A percentile compares a stretch with the other conserved stretches of the same genome.
Evolutionary conservation across 1,140 invertebrate species (phyloP).

Genomic region (Olivierus martensii): DNA sequence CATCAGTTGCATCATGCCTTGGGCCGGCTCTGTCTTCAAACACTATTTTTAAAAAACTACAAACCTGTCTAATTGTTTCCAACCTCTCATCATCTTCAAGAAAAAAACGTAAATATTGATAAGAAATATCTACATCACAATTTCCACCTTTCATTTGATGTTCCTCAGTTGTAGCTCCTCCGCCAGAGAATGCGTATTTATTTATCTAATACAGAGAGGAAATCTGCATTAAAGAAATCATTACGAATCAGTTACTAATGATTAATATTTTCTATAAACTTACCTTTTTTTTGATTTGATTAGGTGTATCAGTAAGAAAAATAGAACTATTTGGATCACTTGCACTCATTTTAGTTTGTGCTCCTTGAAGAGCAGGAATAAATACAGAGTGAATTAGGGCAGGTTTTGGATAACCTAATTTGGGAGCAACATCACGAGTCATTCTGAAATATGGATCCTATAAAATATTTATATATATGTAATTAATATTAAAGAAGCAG

Average conservation of each 20-base stretch:
- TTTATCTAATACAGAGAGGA: constrained; percentile 51
- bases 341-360: constrained; percentile 96
- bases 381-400: constrained; percentile 86
- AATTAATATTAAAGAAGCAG: no score
- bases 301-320: constrained; percentile 85
- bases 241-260: no score
- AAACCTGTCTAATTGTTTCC: constrained; percentile 57
- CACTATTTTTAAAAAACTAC: no score
- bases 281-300: constrained; percentile 93
- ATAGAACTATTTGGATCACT: constrained; percentile 89
- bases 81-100: constrained; percentile 84
- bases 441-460: constrained; percentile 97
- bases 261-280: constrained; percentile 1
- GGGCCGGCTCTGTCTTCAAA: no score
- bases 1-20: no score
- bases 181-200: constrained; percentile 97
- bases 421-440: constrained; percentile 91
- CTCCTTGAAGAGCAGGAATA: constrained; percentile 90
- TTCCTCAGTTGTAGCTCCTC: constrained; percentile 81
- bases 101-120: constrained; percentile 92
- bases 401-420: constrained; percentile 78
- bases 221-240: not conserved
- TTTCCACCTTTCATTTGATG: constrained; percentile 75
- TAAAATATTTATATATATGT: constrained; percentile 2
- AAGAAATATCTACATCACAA: constrained; percentile 90